Percentiles rank a stretch among this genome's conserved stretches.
phyloP scores from a whole-genome alignment of 2,113 vertebrate species.

The Ursus arctos region DNA sequence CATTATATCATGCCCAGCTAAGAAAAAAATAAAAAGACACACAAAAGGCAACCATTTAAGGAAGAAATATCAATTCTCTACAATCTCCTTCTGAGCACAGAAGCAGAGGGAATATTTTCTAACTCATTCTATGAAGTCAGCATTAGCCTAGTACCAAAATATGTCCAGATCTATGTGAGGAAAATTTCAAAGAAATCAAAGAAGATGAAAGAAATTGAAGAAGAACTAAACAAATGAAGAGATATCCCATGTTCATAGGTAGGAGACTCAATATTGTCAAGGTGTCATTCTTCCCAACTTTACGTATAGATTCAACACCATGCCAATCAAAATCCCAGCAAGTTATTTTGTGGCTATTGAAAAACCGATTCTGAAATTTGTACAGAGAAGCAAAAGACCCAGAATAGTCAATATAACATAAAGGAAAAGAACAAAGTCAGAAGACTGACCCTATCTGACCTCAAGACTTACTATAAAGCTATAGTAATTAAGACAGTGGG shows the following conservation, averaged over 20 bases:
- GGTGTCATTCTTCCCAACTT: not conserved
- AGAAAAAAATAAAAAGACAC: not conserved
- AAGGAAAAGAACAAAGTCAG: not conserved
- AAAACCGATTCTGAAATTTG: conserved; percentile 48
- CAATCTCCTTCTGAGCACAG: not conserved
- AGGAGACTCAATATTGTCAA: not conserved
- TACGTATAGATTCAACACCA: not conserved
- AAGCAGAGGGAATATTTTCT: not conserved
- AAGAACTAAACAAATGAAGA: not conserved
- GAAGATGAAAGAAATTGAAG: not conserved
- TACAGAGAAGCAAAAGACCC: not conserved
- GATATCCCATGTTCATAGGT: not conserved
- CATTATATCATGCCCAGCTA: not conserved
- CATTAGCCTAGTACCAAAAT: not conserved
- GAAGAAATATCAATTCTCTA: not conserved
- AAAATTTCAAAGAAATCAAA: not conserved
- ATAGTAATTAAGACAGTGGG: not conserved
- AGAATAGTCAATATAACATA: not conserved
- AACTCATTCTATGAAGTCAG: not conserved
- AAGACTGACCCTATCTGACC: not conserved
- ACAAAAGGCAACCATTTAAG: not conserved
- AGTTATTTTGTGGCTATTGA: not conserved
- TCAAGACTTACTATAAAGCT: not conserved
- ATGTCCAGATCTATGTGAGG: not conserved
- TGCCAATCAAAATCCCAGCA: not conserved